Evolutionary conservation across 2,888 invertebrate genomes (phyloP).

Genomic region (Candidula unifasciata): DNA sequence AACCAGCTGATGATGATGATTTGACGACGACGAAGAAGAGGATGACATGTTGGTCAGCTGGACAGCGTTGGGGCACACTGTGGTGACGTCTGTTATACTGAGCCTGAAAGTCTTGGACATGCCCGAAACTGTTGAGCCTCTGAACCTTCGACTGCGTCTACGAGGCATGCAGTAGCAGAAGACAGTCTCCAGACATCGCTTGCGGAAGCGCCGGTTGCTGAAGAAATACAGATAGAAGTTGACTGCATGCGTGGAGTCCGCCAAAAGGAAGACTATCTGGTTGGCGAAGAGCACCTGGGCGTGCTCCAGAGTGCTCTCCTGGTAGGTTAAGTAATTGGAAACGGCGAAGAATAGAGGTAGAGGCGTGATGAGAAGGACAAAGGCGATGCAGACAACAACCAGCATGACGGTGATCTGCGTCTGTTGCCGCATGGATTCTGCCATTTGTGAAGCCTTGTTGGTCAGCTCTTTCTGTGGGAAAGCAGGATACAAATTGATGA

Average conservation of each 20-base stretch:
- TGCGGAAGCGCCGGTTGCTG: slow-evolving; percentile 53
- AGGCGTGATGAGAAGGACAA: slow-evolving; percentile 65
- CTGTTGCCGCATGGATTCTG: slow-evolving; percentile 63
- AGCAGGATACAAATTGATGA: too few relatives aligned
- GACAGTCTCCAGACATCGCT: slow-evolving; percentile 53
- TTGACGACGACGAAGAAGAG: slow-evolving; percentile 32
- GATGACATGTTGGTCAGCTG: slow-evolving; percentile 37
- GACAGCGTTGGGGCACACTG: slow-evolving; percentile 33
- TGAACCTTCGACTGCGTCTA: slow-evolving; percentile 37
- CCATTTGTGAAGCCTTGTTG: slow-evolving; percentile 53
- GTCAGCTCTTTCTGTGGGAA: slow-evolving; percentile 38
- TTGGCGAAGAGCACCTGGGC: slow-evolving; percentile 59
- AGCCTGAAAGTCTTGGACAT: slow-evolving; percentile 54
- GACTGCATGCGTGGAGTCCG: slow-evolving; percentile 54
- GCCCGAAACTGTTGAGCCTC: slow-evolving; percentile 48
- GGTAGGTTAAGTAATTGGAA: slow-evolving; percentile 61
- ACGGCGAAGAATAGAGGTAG: slow-evolving; percentile 67
- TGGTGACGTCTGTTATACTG: slow-evolving; percentile 54
- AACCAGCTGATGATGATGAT: slow-evolving; percentile 16
- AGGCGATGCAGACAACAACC: slow-evolving; percentile 64
- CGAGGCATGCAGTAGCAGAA: slow-evolving; percentile 44
- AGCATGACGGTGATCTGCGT: slow-evolving; percentile 70
- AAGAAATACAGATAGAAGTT: slow-evolving; percentile 57
- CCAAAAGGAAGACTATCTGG: slow-evolving; percentile 50
- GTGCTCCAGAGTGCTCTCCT: slow-evolving; percentile 52